phyloP scores from a whole-genome alignment of 2,888 invertebrate genomes.

The Drymonia ruficornis region DNA sequence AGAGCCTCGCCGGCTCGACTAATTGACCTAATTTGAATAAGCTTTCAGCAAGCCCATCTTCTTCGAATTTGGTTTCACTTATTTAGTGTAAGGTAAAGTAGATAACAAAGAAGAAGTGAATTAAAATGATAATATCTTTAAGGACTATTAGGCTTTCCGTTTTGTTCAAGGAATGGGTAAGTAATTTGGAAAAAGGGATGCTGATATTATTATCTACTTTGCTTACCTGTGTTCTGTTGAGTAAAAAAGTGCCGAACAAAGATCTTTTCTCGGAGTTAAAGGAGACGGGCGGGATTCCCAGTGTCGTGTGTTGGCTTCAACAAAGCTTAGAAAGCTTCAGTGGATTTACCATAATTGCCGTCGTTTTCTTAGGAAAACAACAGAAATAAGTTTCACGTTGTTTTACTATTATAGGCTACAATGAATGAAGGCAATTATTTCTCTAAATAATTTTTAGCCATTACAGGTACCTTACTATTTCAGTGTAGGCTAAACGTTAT shows the following conservation, averaged over 20 bases:
- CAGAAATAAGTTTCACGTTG: not conserved
- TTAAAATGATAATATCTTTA: conserved; percentile 4
- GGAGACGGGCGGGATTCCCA: not conserved
- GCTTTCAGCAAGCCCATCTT: conserved; percentile 46
- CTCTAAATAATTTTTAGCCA: too few relatives aligned
- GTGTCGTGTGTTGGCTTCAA: not conserved
- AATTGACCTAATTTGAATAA: conserved; percentile 62
- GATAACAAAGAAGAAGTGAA: conserved; percentile 16
- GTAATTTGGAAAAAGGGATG: not conserved
- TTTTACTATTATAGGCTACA: too few relatives aligned
- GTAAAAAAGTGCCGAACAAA: not conserved
- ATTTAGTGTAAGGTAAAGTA: conserved; percentile 36
- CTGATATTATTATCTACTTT: not conserved
- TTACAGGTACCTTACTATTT: too few relatives aligned
- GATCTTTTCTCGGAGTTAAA: not conserved
- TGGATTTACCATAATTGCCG: not conserved
- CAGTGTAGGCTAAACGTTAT: too few relatives aligned
- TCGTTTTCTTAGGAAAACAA: not conserved
- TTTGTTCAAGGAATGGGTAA: not conserved
- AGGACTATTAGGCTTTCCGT: not conserved
- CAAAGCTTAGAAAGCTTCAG: not conserved
- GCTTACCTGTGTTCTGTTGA: not conserved
- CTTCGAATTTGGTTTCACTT: conserved; percentile 49
- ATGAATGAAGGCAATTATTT: too few relatives aligned
- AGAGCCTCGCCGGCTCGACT: conserved; percentile 40